Percentiles rank a stretch among this genome's conserved stretches.
phyloP scores from a whole-genome alignment of 2,888 invertebrate genomes.

The Caenorhabditis parvicauda region DNA sequence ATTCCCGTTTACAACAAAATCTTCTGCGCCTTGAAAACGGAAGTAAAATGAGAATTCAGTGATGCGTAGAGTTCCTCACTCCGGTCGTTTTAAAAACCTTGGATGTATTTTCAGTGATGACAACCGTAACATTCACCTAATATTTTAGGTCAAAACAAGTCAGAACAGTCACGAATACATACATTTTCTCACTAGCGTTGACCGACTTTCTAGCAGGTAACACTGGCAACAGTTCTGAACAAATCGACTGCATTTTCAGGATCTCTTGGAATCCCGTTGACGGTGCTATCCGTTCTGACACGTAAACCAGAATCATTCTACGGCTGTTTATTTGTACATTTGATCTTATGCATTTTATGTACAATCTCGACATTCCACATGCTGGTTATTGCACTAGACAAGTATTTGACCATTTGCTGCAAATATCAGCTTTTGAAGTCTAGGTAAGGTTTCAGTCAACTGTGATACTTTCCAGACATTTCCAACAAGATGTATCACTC shows the following conservation, averaged over 20 bases:
- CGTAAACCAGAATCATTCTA: conserved; percentile 43
- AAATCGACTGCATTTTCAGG: conserved; percentile 26
- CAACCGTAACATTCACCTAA: not conserved
- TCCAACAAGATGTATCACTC: too few species aligned
- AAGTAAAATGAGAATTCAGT: not conserved
- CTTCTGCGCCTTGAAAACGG: not conserved
- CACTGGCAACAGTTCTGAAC: not conserved
- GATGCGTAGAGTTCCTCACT: too few species aligned
- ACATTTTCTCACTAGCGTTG: conserved; percentile 59
- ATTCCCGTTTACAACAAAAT: too few species aligned
- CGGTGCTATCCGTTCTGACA: conserved; percentile 55
- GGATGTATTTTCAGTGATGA: not conserved
- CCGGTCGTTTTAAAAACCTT: too few species aligned
- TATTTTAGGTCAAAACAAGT: conserved; percentile 36
- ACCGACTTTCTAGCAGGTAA: conserved; percentile 57
- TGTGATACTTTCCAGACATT: too few species aligned
- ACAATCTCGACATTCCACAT: conserved; percentile 61
- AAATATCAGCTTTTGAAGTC: conserved; percentile 40
- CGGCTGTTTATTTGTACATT: conserved; percentile 55
- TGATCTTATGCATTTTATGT: conserved; percentile 58
- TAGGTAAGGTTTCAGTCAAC: conserved; percentile 19
- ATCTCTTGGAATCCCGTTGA: conserved; percentile 56
- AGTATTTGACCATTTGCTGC: conserved; percentile 59
- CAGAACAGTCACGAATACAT: conserved; percentile 60
- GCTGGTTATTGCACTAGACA: conserved; percentile 61